A percentile compares a stretch with the other conserved stretches of the same genome.
Conservation (phyloP, 2,888 invertebrate species). For the Cataglyphis altisquamis region DNA sequence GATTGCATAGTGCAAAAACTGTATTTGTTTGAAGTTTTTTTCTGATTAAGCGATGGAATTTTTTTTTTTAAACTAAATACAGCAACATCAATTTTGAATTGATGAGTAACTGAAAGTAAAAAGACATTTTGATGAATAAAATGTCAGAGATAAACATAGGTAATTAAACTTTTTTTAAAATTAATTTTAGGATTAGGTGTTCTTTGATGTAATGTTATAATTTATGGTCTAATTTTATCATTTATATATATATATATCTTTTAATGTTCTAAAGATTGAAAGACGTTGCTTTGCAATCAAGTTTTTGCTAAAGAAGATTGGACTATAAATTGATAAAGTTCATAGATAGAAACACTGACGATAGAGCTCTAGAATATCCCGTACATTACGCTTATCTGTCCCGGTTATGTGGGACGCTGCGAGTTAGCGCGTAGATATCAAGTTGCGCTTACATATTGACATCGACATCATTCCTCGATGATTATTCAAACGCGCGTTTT, state of each 20-base stretch:
- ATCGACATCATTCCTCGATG: neutral
- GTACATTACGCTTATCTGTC: neutral
- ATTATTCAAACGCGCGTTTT: constrained; percentile 24
- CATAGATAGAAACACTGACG: neutral
- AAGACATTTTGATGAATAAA: neutral
- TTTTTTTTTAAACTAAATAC: neutral
- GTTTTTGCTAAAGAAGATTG: neutral
- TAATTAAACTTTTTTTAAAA: neutral
- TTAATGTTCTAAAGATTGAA: neutral
- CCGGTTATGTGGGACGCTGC: neutral
- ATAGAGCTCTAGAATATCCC: constrained; percentile 6
- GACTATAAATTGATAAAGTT: neutral
- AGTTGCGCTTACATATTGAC: constrained; percentile 15
- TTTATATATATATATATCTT: neutral
- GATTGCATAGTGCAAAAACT: neutral
- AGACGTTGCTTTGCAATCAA: neutral
- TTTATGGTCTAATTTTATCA: neutral
- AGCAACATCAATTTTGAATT: neutral
- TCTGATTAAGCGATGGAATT: neutral
- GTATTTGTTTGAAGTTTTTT: neutral
- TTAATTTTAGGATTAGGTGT: neutral
- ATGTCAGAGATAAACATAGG: neutral
- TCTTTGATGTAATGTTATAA: neutral
- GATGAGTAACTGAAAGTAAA: neutral
- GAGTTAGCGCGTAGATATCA: neutral